Evolutionary conservation across 2,113 vertebrate species (phyloP), one percentile per base, ranked within the genome.

Genomic region (Clarias batrachus): DNA sequence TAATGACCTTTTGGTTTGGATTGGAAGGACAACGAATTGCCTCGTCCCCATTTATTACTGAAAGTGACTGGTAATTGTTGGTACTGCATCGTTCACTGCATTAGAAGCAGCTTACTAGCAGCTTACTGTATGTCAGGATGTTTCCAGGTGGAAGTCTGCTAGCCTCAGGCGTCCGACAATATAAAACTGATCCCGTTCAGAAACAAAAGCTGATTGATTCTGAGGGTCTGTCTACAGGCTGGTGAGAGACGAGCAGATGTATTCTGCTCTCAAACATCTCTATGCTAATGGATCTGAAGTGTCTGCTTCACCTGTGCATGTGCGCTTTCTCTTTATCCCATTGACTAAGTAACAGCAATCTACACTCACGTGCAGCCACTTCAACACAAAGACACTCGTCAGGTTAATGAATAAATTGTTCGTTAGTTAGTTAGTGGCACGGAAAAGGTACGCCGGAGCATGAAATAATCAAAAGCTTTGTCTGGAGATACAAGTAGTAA

Each of bases 251-350:
- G 27, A 79, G 79, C 83, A 83, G 79, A 81, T 85, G 83, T 57
- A 48, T 33, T 41, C 54, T 3, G 21, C 84, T 63, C 76, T 37
- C 54, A 73, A 52, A 54, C 71, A 23, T 30, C 56, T 59, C 79
- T 73, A 41, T 9, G 59, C 71, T 87, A 89, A 85, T 89, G 88
- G 73, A 27, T 87, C 79, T 85, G 83, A 85, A 87, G 82, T 81
- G 73, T 62, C 71, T 70, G 83, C 56, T 65, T 85, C 60, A 82
- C 71, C 83, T 85, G 83, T 73, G 63, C 37, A 57, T 19, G 23
- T 80, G 63, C 17, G 62, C 25, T 33, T 62, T 30, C 33, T 74
- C 37, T 76, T 11, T 77, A 52, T 84, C 63, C 73, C 37, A 33
- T 59, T 66, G 59, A 54, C 62, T 30, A 70, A 62, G 70, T 54